These are phyloP conservation scores for Phocides pigmalion DNA, from an alignment of 1,140 invertebrate genomes.

Conservation along the genomic window DNA sequence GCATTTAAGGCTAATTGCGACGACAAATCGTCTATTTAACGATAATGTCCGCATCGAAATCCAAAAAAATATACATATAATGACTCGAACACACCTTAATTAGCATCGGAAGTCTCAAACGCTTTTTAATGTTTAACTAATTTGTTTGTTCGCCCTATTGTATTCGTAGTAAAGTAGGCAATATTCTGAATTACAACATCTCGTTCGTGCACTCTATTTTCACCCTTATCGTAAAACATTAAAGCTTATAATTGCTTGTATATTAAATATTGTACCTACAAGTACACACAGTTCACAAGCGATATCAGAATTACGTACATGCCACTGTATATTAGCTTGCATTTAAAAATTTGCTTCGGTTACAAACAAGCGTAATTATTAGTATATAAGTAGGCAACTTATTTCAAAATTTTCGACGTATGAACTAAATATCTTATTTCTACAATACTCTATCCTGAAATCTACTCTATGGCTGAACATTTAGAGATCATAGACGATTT, in stretches of 20 bases:
- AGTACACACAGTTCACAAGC: constrained; percentile 20
- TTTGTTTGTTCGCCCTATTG: constrained; percentile 62
- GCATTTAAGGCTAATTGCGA: constrained; percentile 66
- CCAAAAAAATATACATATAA: constrained; percentile 56
- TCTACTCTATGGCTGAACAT: too few species aligned
- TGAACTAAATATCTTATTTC: too few species aligned
- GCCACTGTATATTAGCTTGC: constrained; percentile 36
- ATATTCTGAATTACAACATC: constrained; percentile 25
- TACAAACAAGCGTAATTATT: constrained; percentile 49
- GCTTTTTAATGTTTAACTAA: constrained; percentile 73
- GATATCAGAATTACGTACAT: constrained; percentile 35
- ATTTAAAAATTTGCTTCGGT: constrained; percentile 51
- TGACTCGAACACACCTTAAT: constrained; percentile 63
- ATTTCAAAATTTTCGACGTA: too few species aligned
- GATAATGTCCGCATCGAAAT: constrained; percentile 67
- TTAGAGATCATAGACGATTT: too few species aligned
- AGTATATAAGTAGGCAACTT: constrained; percentile 22
- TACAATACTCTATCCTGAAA: too few species aligned
- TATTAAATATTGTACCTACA: constrained; percentile 16
- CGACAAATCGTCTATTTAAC: constrained; percentile 64
- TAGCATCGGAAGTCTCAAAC: constrained; percentile 67
- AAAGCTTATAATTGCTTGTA: constrained; percentile 21
- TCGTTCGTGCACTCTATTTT: constrained; percentile 32
- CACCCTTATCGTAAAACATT: constrained; percentile 35
- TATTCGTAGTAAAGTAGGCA: constrained; percentile 29